Evolutionary conservation across 1,140 invertebrate genomes (phyloP), one percentile per base, ranked within the genome.

Genomic region (Oedothorax gibbosus): DNA sequence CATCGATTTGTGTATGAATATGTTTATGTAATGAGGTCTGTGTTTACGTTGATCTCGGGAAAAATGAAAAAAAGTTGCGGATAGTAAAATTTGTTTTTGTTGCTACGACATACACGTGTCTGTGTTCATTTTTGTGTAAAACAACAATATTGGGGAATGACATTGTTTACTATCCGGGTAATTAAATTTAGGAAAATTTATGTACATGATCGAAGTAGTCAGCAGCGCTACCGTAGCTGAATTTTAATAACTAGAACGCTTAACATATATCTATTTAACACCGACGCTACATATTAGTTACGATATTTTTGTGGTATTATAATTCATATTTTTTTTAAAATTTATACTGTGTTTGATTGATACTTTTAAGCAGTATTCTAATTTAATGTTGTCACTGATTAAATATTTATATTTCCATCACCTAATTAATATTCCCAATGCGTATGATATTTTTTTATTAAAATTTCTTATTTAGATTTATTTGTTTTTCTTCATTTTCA

Each of bases 11-110:
- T 35, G 35, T 75, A 15, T 75, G 72, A 75, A 75, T 71, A 71
- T 75, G 54, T 75, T 75, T 75, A 75, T 75, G 57, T 75, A 75
- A 75, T 75, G 72, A 75, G 54, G 57, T 75, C 53, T 75, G 57
- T 75, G 72, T 75, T 75, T 75, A 75, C 72, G 72, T 75, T 50
- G 51, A 75, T 75, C 35, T 35, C 35, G 35, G 35, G 72, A 50
- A 75, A 75, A 75, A 57, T 75, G 72, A 75, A 56, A 75, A 35
- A 75, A 18, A 49, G 7, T 71, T 53, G 49, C 51, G 50, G 69
- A 71, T 53, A 71, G 69, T 35, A 35, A 35, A 35, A 35, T 51
- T 71, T n/a, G 7, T 9, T 53, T 54, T 18, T 15, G 35, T 11
- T 53, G 49, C 21, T 15, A 53, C 15, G 50, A 35, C 11, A 53